Evolutionary conservation across 2,113 vertebrate genomes (phyloP).

Genomic region (Clarias magur): DNA sequence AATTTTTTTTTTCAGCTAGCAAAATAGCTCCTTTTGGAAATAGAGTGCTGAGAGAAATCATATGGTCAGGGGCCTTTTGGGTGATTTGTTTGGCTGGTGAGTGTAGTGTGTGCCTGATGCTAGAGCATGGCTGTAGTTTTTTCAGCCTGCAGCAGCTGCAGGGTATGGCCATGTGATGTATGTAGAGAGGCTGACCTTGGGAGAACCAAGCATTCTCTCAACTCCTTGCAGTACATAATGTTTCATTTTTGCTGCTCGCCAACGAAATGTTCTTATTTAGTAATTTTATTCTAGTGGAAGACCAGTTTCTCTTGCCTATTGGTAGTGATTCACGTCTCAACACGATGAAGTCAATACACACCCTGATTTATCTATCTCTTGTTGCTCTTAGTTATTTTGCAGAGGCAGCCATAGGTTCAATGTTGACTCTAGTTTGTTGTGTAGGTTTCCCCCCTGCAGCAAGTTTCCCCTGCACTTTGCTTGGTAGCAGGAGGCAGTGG

Average conservation of each 20-base stretch:
- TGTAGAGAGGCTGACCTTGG: slow-evolving; percentile 47
- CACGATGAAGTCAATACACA: slow-evolving; percentile 1
- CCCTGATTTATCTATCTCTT: slow-evolving; percentile 22
- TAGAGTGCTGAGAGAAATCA: slow-evolving; percentile 36
- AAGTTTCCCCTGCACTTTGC: slow-evolving; percentile 45
- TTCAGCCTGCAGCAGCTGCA: slow-evolving; percentile 29
- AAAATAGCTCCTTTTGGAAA: slow-evolving; percentile 19
- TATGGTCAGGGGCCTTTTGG: slow-evolving; percentile 1
- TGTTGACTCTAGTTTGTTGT: slow-evolving; percentile 20
- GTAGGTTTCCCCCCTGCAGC: slow-evolving; percentile 29
- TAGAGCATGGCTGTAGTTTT: slow-evolving; percentile 40
- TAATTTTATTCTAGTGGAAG: slow-evolving; percentile 13
- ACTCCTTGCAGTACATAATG: slow-evolving; percentile 5
- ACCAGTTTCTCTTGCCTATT: slow-evolving; percentile 24
- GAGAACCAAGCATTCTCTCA: slow-evolving; percentile 36
- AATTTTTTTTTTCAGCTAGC: neutral
- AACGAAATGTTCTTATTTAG: slow-evolving; percentile 40
- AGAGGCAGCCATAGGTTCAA: slow-evolving; percentile 4
- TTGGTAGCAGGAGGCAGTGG: slow-evolving; percentile 43
- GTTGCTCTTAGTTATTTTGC: slow-evolving; percentile 1
- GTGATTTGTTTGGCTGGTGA: slow-evolving; percentile 46
- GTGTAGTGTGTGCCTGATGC: slow-evolving; percentile 17
- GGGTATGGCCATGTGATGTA: slow-evolving; percentile 45
- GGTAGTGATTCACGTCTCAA: neutral
- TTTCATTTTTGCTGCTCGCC: slow-evolving; percentile 38